Evolutionary conservation across 2,888 invertebrate species (phyloP), one percentile per base, ranked within the genome.

Genomic region (Noctuana brunneofusca): DNA sequence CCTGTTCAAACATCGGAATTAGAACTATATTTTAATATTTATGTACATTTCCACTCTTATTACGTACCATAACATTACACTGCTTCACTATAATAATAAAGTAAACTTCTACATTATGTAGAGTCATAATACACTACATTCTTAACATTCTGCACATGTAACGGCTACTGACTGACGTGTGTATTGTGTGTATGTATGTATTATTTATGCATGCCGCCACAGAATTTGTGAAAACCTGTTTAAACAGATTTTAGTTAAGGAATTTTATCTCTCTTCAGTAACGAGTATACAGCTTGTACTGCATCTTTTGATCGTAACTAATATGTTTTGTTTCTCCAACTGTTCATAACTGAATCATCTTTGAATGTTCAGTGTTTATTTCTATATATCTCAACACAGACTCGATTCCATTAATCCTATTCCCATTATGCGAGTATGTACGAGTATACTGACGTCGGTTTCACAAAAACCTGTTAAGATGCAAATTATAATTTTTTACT

Each of bases 381-480:
- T 8, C 30, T 30, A n/a, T n/a, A n/a, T n/a, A n/a, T n/a, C 8
- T 30, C 8, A 30, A 30, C 8, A 30, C 4, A 30, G 30, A 30
- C 30, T 30, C 9, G 30, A 30, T 30, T 11, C 11, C 30, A 30
- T 11, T n/a, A n/a, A 30, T 11, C 30, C 9, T 11, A 30, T 30
- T 30, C 30, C 11, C 11, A 30, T 1, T 8, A 30, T 30, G 11
- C 30, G 2, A 16, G 14, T 14, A 14, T 16, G 22, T 54, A 20
- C 11, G 18, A 18, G 18, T n/a, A 32, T 49, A 57, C 43, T 46
- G 48, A 49, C 18, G 49, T 12, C 14, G 49, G 58, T 49, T 58
- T 58, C 38, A 49, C 24, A 38, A 58, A 58, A 58, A 58, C 58
- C 22, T 24, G 58, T 58, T 58, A 49, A 35, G 32, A 11, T 43